A percentile compares a stretch with the other conserved stretches of the same genome.
These are phyloP conservation scores for Temnopleurus reevesii DNA, from an alignment of 53 echinoderm and acorn worm genomes.

Conservation along the genomic window DNA sequence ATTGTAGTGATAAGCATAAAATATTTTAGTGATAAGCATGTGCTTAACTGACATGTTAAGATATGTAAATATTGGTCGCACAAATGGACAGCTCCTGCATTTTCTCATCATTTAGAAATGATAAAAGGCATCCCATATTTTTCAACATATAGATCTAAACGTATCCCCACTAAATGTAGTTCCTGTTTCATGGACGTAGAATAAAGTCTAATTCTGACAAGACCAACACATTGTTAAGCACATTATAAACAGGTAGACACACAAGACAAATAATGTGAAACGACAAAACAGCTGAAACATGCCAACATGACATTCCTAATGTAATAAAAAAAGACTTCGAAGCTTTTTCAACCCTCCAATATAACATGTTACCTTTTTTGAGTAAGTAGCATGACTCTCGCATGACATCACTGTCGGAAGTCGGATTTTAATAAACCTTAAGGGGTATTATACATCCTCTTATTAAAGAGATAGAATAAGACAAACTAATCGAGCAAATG, in stretches of 20 bases:
- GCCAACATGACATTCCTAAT: slow-evolving; percentile 22
- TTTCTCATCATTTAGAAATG: too few species aligned
- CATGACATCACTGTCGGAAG: not conserved
- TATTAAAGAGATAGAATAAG: not conserved
- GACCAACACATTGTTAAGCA: not conserved
- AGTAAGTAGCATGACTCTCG: not conserved
- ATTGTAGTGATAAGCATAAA: too few species aligned
- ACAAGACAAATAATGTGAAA: not conserved
- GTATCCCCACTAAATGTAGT: too few species aligned
- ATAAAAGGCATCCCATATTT: too few species aligned
- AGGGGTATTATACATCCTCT: slow-evolving; percentile 39
- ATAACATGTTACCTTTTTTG: not conserved
- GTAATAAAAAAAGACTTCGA: not conserved
- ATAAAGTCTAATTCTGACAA: not conserved
- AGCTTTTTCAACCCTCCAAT: not conserved
- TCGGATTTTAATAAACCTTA: slow-evolving; percentile 40
- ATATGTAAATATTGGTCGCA: too few species aligned
- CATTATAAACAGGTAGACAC: not conserved
- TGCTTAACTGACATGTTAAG: too few species aligned
- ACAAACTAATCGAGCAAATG: not conserved
- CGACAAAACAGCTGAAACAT: not conserved
- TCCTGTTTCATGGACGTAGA: not conserved
- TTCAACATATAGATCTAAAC: too few species aligned
- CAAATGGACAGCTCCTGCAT: too few species aligned
- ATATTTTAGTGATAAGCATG: too few species aligned